These are phyloP conservation scores for Bellardia bayeri DNA, from an alignment of 2,888 invertebrate species.

Conservation along the genomic window DNA sequence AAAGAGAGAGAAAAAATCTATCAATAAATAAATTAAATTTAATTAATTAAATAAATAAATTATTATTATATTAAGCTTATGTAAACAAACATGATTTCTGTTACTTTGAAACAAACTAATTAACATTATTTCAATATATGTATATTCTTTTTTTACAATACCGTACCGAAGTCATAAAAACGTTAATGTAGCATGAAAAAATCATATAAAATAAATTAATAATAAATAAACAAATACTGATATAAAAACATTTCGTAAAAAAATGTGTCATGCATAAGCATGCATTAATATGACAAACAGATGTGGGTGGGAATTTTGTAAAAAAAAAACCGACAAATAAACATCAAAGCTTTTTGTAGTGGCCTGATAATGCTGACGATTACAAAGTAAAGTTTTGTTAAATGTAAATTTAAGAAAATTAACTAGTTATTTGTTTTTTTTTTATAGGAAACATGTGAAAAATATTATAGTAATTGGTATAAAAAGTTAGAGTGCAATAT, in stretches of 20 bases:
- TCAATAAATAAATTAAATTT: slow-evolving; percentile 46
- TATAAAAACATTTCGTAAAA: neutral
- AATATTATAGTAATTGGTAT: neutral
- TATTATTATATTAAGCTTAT: slow-evolving; percentile 43
- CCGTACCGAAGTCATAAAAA: neutral
- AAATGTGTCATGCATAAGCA: slow-evolving; percentile 2
- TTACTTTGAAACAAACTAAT: neutral
- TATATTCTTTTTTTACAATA: neutral
- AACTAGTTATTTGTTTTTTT: neutral
- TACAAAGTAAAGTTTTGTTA: neutral
- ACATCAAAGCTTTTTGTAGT: neutral
- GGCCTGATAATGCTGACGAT: neutral
- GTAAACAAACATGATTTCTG: slow-evolving; percentile 24
- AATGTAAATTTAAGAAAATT: neutral
- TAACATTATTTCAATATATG: slow-evolving; percentile 3
- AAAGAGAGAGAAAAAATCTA: slow-evolving; percentile 13
- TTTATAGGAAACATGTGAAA: slow-evolving; percentile 17
- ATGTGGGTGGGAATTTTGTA: neutral
- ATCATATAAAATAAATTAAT: slow-evolving; percentile 11
- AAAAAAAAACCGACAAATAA: neutral
- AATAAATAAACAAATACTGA: neutral
- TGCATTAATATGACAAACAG: neutral
- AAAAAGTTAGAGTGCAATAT: neutral
- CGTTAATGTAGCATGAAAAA: neutral
- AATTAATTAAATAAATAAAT: slow-evolving; percentile 57